phyloP scores from a whole-genome alignment of 2,113 vertebrate genomes.

The Eurystomus gularis region DNA sequence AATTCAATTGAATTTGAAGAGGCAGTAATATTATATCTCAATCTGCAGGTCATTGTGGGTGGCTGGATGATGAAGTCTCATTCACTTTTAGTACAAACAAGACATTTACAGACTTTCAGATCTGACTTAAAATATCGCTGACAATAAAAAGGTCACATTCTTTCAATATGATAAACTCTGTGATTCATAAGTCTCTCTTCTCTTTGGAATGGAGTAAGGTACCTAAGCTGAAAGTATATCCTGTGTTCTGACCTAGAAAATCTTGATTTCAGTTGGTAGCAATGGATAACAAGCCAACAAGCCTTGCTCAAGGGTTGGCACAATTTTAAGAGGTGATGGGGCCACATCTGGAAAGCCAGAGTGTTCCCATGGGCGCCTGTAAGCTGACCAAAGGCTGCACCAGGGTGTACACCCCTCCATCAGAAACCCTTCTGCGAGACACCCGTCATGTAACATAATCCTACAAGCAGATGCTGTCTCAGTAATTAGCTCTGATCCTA shows the following conservation, averaged over 20 bases:
- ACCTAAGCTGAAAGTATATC: background rate
- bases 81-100: conserved; percentile 6
- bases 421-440: background rate
- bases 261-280: background rate
- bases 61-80: conserved; percentile 21
- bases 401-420: background rate
- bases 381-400: background rate
- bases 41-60: conserved; percentile 35
- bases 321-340: background rate
- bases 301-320: background rate
- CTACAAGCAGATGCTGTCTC: background rate
- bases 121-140: conserved; percentile 44
- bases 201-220: background rate
- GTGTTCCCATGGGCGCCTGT: background rate
- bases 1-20: conserved; percentile 4
- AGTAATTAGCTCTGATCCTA: background rate
- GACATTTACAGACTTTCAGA: conserved; percentile 20
- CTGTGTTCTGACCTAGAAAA: background rate
- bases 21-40: conserved; percentile 9
- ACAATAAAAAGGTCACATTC: conserved; percentile 38
- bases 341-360: background rate
- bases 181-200: conserved; percentile 37
- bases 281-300: background rate
- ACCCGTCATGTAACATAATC: fast-evolving
- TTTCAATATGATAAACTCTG: background rate